Evolutionary conservation across 2,888 invertebrate genomes (phyloP), one percentile per base, ranked within the genome.

Genomic region (Boloria euphrosyne): DNA sequence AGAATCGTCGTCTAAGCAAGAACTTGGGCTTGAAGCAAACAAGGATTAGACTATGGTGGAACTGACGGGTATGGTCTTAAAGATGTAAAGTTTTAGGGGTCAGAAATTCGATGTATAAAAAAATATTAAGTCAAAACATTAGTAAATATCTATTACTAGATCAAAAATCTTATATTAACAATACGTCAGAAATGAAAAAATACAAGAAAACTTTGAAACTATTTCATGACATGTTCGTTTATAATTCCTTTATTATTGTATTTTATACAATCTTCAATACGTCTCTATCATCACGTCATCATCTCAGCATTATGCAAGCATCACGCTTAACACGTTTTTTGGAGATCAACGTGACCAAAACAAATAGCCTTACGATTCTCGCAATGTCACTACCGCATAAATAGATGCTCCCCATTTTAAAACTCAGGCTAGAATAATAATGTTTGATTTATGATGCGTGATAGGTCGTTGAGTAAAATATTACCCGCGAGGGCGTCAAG

Each of bases 321-420:
- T 47, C 44, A 64, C 55, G 63, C 62, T 43, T 51, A 69, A 66
- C 53, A 60, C 65, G 64, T 69, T 71, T 71, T 69, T 70, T 69
- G 62, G 51, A 58, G 62, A 47, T 66, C 67, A 63, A 70, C 73
- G 75, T 76, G 78, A 74, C 74, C 66, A 66, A 69, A 69, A 77
- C 75, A 78, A 77, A 78, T 75, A 72, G 73, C 50, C 43, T 44
- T 73, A 75, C 76, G 79, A 75, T 80, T 81, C 74, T 54, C 74
- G 83, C 79, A 78, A 76, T 81, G 79, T 88, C 87, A 86, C 81
- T 82, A 83, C 83, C 50, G 83, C 80, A 85, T 84, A 86, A 87
- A 89, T 87, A 85, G 82, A 80, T 73, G 79, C 72, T 80, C 84
- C 83, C 83, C 71, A 75, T 80, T 80, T 82, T 77, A 75, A 76